Evolutionary conservation across 2,888 invertebrate species (phyloP), one percentile per base, ranked within the genome.

Genomic region (Lumbricus terrestris): DNA sequence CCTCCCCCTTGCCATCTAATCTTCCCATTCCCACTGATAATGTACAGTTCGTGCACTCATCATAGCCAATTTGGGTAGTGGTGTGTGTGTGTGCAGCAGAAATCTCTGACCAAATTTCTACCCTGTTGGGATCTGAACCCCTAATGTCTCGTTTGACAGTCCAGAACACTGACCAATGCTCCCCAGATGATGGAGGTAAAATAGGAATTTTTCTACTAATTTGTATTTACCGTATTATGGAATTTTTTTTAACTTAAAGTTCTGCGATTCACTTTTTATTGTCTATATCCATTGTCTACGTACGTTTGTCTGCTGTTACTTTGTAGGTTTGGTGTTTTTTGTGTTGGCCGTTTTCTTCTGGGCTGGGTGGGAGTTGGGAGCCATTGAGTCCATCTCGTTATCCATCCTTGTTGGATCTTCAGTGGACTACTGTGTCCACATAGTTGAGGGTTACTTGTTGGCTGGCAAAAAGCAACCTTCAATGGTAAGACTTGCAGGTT

Each of bases 401-500:
- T 94, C 94, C 88, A 94, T 94, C 89, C 92, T 94, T 54, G 94
- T 94, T 11, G 94, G 94, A 11, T 94, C 94, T 3, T 94, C 94
- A 0, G 94, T 94, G 5, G 94, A 94, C 91, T 94, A 94, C 92
- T 94, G 94, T 91, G 93, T 94, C n/a, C 94, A 94, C 90, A 92
- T 94, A 0, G 94, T 94, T n/a, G 94, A 94, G 90, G 94, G 94
- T 20, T 94, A 93, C 90, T 92, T 94, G n/a, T 92, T 94, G 33
- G 93, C 94, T 42, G 93, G 93, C 11, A 90, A 91, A 40, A 91
- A 92, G 54, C 92, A 93, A 33, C 92, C 93, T 33, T 82, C 54
- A 38, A 35, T 38, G 35, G 88, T 42, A 85, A 23, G 90, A n/a
- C 69, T n/a, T n/a, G 4, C 8, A 29, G 23, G 38, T 82, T 89